phyloP scores from a whole-genome alignment of 1,140 invertebrate species.

The Aphelenchoides besseyi region DNA sequence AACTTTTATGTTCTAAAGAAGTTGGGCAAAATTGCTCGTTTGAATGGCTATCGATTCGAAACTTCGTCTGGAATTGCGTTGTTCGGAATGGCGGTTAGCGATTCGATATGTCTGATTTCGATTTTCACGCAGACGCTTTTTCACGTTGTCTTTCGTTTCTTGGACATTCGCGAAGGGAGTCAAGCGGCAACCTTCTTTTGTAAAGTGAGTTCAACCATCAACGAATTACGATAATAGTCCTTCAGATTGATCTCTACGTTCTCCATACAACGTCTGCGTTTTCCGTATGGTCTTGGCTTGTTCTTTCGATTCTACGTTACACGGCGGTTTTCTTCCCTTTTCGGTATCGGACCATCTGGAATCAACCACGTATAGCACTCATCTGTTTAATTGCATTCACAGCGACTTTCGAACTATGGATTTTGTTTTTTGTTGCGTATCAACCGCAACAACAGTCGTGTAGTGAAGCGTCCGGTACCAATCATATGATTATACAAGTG shows the following conservation, averaged over 20 bases:
- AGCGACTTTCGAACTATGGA: constrained; percentile 47
- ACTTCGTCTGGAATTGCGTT: constrained; percentile 43
- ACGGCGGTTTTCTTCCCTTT: constrained; percentile 58
- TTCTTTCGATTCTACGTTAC: constrained; percentile 55
- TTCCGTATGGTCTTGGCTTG: constrained; percentile 59
- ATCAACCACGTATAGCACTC: constrained; percentile 55
- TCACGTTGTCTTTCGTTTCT: constrained; percentile 34
- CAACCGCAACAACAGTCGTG: constrained; percentile 40
- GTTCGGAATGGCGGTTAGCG: constrained; percentile 56
- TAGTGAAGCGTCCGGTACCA: constrained; percentile 30
- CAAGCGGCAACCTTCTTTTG: constrained; percentile 39
- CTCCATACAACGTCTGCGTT: constrained; percentile 58
- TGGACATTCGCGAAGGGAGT: neutral
- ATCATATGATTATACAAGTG: constrained; percentile 14
- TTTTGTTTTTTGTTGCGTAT: constrained; percentile 46
- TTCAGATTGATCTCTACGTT: constrained; percentile 52
- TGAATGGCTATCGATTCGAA: constrained; percentile 18
- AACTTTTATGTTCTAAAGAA: constrained; percentile 52
- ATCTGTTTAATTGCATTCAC: constrained; percentile 34
- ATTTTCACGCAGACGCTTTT: constrained; percentile 51
- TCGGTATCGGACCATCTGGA: constrained; percentile 55
- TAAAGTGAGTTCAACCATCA: constrained; percentile 42
- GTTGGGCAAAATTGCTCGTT: constrained; percentile 50
- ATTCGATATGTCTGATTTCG: constrained; percentile 53
- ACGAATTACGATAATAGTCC: neutral